Evolutionary conservation across 2,888 invertebrate genomes (phyloP), one percentile per base, ranked within the genome.

Genomic region (Arctia plantaginis): DNA sequence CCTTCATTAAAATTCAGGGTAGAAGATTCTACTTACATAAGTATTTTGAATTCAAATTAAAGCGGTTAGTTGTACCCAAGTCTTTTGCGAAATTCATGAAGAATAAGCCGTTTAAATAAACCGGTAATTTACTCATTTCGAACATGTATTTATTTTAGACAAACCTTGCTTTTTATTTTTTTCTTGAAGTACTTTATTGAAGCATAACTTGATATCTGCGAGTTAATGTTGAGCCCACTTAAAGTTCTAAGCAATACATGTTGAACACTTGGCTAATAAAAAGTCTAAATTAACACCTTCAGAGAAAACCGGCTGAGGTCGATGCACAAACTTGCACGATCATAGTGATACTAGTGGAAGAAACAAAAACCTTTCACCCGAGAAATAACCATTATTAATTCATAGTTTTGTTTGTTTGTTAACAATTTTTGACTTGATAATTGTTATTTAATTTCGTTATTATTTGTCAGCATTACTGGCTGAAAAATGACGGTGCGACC

Each of bases 401-500:
- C 10, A 8, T 55, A n/a, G n/a, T 55, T 47, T 18, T 47, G 44
- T 15, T 51, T 51, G 0, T 20, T 55, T 51, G 23, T 7, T n/a
- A 23, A 13, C 7, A 2, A 18, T 15, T 30, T 13, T 59, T 59
- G 10, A 6, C n/a, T 55, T 12, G 4, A 15, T 59, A 30, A 0
- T n/a, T 55, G 30, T 15, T 62, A 6, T 12, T 62, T 30, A 6
- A 30, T 30, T 30, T 62, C 7, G 4, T 30, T 62, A 30, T 18
- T 15, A 30, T 62, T 62, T 62, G 59, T 30, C 18, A 62, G 30
- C 7, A 62, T 12, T 27, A 27, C 59, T 18, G 18, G 30, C 30
- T 30, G 18, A 68, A 85, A 79, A 64, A 93, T 94, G 93, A 86
- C 87, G 30, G 81, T 94, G 3, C 90, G 96, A 69, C 88, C 90